Evolutionary conservation across 2,888 invertebrate genomes (phyloP), one percentile per base, ranked within the genome.

Genomic region (Tetragnatha montana): DNA sequence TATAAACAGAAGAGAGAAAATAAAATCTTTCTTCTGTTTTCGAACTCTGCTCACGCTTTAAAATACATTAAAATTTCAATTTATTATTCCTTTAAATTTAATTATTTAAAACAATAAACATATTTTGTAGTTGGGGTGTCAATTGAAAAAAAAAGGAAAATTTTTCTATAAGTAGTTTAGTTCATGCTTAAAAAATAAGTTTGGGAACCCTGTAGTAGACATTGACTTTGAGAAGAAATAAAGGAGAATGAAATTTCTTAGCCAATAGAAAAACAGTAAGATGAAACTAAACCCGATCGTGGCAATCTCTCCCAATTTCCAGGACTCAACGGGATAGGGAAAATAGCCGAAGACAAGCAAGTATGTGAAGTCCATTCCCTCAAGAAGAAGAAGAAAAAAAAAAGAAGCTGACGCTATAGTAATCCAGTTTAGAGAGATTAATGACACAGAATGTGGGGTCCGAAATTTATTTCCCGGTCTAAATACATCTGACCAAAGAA

Each of bases 401-500:
- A n/a, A n/a, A n/a, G n/a, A n/a, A n/a, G n/a, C n/a, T n/a, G n/a
- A n/a, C n/a, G 71, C 19, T 6, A n/a, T 3, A 71, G 71, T 22
- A 78, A 50, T 78, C 51, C 19, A 12, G 76, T 51, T 35, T 78
- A 22, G 78, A 21, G 60, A 78, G 81, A 70, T 81, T 69, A 81
- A 81, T 81, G 81, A 50, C 78, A 17, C 35, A 19, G 49, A 14
- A n/a, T 35, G 21, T 14, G 12, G 51, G 7, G 10, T 60, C 17
- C 21, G 51, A 22, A 78, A 78, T 81, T 71, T 71, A 71, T 73
- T 71, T 81, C 50, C 47, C 70, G 50, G 8, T 19, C 70, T 12
- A 73, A 21, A 81, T 73, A 81, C 19, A 81, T 71, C 70, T 60
- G 78, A 81, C 21, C 81, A 17, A 21, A 51, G 47, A 69, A 80